These are phyloP conservation scores for Neuroterus valhalla DNA, from an alignment of 1,140 invertebrate species.

Conservation along the genomic window DNA sequence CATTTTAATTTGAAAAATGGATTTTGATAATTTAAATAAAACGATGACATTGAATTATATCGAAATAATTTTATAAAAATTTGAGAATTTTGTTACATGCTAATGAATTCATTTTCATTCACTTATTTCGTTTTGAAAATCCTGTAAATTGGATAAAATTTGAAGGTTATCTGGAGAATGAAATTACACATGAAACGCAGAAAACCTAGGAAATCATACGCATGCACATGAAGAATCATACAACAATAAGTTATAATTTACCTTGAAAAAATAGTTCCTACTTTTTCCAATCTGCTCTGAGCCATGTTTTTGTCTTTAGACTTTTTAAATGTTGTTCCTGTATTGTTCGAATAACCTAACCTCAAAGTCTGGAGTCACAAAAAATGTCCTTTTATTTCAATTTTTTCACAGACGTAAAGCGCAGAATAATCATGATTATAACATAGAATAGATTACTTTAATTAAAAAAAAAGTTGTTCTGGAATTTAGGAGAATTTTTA, in stretches of 20 bases:
- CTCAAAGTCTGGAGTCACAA: background rate
- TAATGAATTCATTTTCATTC: too few relatives aligned
- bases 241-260: constrained; percentile 58
- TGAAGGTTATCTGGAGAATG: too few relatives aligned
- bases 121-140: too few relatives aligned
- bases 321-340: constrained; percentile 28
- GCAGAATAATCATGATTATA: background rate
- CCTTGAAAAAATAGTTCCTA: constrained; percentile 84
- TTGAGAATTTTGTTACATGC: too few relatives aligned
- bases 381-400: background rate
- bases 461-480: background rate
- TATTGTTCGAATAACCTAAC: background rate
- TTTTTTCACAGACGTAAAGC: background rate
- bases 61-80: too few relatives aligned
- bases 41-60: too few relatives aligned
- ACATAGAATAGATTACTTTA: background rate
- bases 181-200: too few relatives aligned
- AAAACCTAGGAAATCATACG: constrained; percentile 4
- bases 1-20: too few relatives aligned
- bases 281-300: constrained; percentile 81
- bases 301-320: constrained; percentile 73
- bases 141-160: too few relatives aligned
- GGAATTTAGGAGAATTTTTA: background rate
- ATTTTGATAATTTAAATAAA: too few relatives aligned
- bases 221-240: constrained; percentile 25